Evolutionary conservation across 2,797 vertebrate genomes (phyloP), one percentile per base, ranked within the genome.

Genomic region (Cyclura pinguis): DNA sequence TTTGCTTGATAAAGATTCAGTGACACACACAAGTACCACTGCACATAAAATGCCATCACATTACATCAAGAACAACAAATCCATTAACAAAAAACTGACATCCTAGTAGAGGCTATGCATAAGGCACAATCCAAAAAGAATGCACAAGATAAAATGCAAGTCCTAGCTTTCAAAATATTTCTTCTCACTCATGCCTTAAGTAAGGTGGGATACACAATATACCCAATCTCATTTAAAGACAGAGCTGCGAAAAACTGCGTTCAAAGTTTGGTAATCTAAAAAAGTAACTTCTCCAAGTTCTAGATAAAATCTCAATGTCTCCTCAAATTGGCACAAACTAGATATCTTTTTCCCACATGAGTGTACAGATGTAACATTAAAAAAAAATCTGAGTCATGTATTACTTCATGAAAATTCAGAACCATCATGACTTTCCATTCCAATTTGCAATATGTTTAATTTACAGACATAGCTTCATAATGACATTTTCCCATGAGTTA

Each of bases 1-100:
- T 57, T 57, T 57, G 55, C 55, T 57, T 57, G 55, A 57, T 57
- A 57, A 57, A 57, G 55, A 57, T 57, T 57, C 22, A 85, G n/a
- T 57, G 38, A 38, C 20, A 72, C 32, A 59, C 52, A 55, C 27
- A 64, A 89, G 52, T 90, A 88, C 64, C 78, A 91, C 84, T 27
- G 42, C 86, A 78, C 0, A 35, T 84, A 90, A 88, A 57, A 77
- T 1, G 22, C 62, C 57, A 92, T 89, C 12, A 24, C 82, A 91
- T 78, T 22, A 62, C 52, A 57, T 85, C 83, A 82, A 92, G n/a
- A 64, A 83, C 69, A 74, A 88, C 85, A 74, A 88, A 84, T 16
- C 3, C 27, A 86, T 27, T 24, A 85, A 91, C 87, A 1, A 88
- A 52, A 7, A 35, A 82, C 22, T 8, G 55, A n/a, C 16, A 91